Percentiles rank a stretch among this genome's conserved stretches.
Conservation (phyloP, 2,888 invertebrate genomes). For the Eupithecia centaureata region DNA sequence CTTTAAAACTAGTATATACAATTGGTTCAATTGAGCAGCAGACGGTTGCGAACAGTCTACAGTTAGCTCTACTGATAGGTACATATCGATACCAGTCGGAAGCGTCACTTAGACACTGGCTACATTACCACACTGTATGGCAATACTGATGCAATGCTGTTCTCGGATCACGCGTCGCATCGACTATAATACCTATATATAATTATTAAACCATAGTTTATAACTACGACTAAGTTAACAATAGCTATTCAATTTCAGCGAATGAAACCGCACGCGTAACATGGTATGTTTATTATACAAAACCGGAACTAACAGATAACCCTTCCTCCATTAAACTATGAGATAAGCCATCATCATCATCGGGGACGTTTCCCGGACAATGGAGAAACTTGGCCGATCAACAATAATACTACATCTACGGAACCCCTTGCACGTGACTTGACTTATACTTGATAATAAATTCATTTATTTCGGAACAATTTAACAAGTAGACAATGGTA, state of each 20-base stretch:
- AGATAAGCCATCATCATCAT: conserved; percentile 28
- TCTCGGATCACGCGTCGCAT: too few relatives aligned
- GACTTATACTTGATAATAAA: conserved; percentile 44
- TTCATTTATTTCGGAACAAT: too few relatives aligned
- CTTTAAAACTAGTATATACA: too few relatives aligned
- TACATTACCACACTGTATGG: too few relatives aligned
- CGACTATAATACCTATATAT: too few relatives aligned
- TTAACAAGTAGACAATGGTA: too few relatives aligned
- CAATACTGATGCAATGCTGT: too few relatives aligned
- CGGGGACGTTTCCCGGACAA: conserved; percentile 16
- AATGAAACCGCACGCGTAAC: not conserved
- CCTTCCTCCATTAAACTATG: conserved; percentile 19
- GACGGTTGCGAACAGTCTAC: too few relatives aligned
- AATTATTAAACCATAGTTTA: not conserved
- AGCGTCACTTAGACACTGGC: too few relatives aligned
- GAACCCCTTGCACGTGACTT: conserved; percentile 44
- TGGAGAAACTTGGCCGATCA: conserved; percentile 29
- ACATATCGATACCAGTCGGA: too few relatives aligned
- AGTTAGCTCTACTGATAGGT: too few relatives aligned
- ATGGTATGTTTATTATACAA: not conserved
- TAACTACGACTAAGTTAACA: not conserved
- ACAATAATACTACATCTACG: conserved; percentile 24
- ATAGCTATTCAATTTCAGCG: not conserved
- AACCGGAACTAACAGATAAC: conserved; percentile 18
- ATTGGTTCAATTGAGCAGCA: too few relatives aligned